Percentiles rank a stretch among this genome's conserved stretches.
These are phyloP conservation scores for Mnemiopsis leidyi DNA, from an alignment of 37 sponge, comb jelly and placozoan genomes.

Conservation along the genomic window DNA sequence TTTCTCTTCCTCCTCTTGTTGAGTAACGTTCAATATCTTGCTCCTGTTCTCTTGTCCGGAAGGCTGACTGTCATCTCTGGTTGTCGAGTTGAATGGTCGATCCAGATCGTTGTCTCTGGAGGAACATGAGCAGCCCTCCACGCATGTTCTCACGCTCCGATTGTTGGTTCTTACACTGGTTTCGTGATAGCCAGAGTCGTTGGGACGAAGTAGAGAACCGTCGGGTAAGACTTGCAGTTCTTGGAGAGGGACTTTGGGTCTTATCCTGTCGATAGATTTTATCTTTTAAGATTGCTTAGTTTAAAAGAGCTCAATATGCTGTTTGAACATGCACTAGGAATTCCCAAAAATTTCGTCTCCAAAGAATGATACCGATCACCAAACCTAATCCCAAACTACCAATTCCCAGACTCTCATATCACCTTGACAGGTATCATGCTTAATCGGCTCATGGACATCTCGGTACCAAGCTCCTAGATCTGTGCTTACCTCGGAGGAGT, in stretches of 20 bases:
- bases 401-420: no score
- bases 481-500: conserved; percentile 63
- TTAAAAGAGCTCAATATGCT: no score
- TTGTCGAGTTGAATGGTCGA: not conserved
- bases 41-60: not conserved
- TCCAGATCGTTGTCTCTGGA: not conserved
- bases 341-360: no score
- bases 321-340: no score
- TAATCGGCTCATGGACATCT: no score
- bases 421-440: no score
- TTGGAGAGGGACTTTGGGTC: not conserved
- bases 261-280: conserved; percentile 10
- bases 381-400: no score
- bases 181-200: conserved; percentile 46
- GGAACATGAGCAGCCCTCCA: conserved; percentile 27
- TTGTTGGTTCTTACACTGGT: not conserved
- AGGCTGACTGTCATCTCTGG: not conserved
- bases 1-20: not conserved
- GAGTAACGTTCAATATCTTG: conserved; percentile 22
- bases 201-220: conserved; percentile 13
- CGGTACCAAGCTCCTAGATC: no score
- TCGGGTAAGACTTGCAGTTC: conserved; percentile 36
- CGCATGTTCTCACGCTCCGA: conserved; percentile 1
- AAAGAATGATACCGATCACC: no score
- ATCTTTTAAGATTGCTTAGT: no score